These are phyloP conservation scores for Drosophila rellima DNA, from an alignment of 2,888 invertebrate genomes.

Conservation along the genomic window DNA sequence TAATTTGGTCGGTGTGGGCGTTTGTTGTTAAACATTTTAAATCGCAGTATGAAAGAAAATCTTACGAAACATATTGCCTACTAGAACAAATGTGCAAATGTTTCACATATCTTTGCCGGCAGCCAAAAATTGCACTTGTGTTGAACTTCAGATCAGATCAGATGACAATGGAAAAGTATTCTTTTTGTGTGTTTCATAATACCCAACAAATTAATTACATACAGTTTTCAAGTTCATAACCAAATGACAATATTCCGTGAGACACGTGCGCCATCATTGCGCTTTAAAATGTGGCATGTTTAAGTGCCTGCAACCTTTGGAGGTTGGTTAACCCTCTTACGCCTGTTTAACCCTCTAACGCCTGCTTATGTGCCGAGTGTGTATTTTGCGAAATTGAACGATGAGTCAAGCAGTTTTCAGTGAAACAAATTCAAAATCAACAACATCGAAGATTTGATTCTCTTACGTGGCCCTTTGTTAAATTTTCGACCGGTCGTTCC, in stretches of 20 bases:
- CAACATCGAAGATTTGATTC: neutral
- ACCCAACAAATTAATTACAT: slow-evolving; percentile 39
- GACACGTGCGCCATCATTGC: slow-evolving; percentile 42
- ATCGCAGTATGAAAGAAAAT: slow-evolving; percentile 13
- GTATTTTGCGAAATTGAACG: slow-evolving; percentile 25
- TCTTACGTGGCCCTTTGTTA: neutral
- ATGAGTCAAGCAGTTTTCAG: slow-evolving; percentile 50
- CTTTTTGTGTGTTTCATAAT: slow-evolving; percentile 55
- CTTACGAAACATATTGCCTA: slow-evolving; percentile 14
- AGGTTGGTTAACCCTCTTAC: slow-evolving; percentile 14
- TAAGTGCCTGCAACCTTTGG: slow-evolving; percentile 15
- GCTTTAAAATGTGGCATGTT: slow-evolving; percentile 8
- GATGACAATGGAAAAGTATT: slow-evolving; percentile 9
- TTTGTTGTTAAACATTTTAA: slow-evolving; percentile 50
- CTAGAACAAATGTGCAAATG: neutral
- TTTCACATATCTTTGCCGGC: neutral
- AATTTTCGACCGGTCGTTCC: neutral
- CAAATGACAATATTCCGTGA: slow-evolving; percentile 15
- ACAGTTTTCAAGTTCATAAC: slow-evolving; percentile 15
- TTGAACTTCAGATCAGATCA: neutral
- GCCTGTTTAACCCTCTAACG: neutral
- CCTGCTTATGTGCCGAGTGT: neutral
- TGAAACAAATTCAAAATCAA: slow-evolving; percentile 26
- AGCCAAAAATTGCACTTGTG: neutral
- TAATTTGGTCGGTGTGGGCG: slow-evolving; percentile 22